These are phyloP conservation scores for Drosophila seguyi DNA, from an alignment of 1,140 invertebrate species.

Conservation along the genomic window DNA sequence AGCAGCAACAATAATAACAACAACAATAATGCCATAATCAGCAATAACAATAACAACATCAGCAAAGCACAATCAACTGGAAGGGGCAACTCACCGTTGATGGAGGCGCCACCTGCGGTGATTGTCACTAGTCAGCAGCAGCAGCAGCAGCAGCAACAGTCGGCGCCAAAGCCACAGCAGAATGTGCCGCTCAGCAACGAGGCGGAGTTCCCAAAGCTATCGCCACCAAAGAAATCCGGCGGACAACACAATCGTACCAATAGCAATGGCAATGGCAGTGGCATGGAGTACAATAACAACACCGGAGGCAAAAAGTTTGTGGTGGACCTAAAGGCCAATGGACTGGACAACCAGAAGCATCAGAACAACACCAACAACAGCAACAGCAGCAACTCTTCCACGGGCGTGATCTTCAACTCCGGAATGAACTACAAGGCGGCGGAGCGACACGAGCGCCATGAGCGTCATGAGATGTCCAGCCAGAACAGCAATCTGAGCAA, in stretches of 20 bases:
- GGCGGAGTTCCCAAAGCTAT: constrained; percentile 82
- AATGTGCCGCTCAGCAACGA: constrained; percentile 80
- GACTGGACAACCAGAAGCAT: constrained; percentile 57
- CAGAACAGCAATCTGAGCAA: constrained; percentile 81
- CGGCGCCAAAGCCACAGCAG: constrained; percentile 47
- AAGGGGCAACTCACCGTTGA: constrained; percentile 84
- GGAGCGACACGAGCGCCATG: constrained; percentile 73
- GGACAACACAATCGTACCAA: constrained; percentile 71
- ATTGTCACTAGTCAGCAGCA: constrained; percentile 83
- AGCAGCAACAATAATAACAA: constrained; percentile 38
- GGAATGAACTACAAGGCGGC: constrained; percentile 81
- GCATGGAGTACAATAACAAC: constrained; percentile 68
- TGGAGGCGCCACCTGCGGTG: constrained; percentile 81
- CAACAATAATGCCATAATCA: constrained; percentile 45
- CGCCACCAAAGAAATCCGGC: constrained; percentile 81
- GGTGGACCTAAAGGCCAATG: constrained; percentile 65
- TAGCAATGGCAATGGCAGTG: constrained; percentile 73
- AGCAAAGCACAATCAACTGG: constrained; percentile 79
- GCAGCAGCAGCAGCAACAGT: constrained; percentile 56
- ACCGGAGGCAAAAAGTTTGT: constrained; percentile 65
- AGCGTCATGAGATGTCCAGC: constrained; percentile 81
- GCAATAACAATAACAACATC: constrained; percentile 42
- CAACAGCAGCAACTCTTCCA: constrained; percentile 49
- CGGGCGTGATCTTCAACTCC: constrained; percentile 70
- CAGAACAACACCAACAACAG: constrained; percentile 44